Base-by-base conservation (phyloP, 2,113 vertebrate genomes). In the Typhlomys cinereus region DNA sequence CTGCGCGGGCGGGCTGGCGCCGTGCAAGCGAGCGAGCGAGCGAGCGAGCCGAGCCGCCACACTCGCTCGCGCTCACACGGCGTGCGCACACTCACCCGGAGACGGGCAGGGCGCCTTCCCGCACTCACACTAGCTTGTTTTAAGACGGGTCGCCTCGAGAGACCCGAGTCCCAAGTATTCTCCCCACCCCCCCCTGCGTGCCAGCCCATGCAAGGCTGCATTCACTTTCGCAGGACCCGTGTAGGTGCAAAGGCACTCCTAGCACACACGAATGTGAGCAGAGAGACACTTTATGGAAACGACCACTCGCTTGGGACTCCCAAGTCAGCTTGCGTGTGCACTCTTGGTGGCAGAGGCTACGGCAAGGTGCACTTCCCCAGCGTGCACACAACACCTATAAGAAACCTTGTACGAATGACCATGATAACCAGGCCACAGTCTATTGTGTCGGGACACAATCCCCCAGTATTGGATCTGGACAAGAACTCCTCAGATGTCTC, bases 21-120 rank as follows among this genome's bases (percentile, higher is more conserved):
- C 9, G 80, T 52, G 83, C 52, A 23, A 80, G 39, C 57, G 54
- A 80, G 78, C 52, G 75, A 76, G 93, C 78, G 83, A 95, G 91
- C 84, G 17, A 81, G 78, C 78, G 62, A 67, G 90, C 87, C 54
- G 83, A 93, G 67, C 89, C 92, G 90, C 93, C 92, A 87, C 96
- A 67, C 76, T 93, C 94, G 23, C 86, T 66, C 25, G 86, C 93
- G 12, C 94, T 92, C 94, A 82, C 94, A 31, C 80, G 46, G 94
- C 91, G 95, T 73, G 92, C 94, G 79, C 88, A 2, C 50, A 34
- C 61, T 34, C 62, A n/a, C 39, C 12, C 62, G 70, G 80, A 46
- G 34, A 44, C 62, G 36, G 74, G 79, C 85, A 48, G 75, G 90
- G 89, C 27, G 61, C 84, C 69, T 46, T 31, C 44, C 81, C 57